A percentile compares a stretch with the other conserved stretches of the same genome.
phyloP scores from a whole-genome alignment of 2,888 invertebrate genomes.

The Pseudolycoriella hygida region DNA sequence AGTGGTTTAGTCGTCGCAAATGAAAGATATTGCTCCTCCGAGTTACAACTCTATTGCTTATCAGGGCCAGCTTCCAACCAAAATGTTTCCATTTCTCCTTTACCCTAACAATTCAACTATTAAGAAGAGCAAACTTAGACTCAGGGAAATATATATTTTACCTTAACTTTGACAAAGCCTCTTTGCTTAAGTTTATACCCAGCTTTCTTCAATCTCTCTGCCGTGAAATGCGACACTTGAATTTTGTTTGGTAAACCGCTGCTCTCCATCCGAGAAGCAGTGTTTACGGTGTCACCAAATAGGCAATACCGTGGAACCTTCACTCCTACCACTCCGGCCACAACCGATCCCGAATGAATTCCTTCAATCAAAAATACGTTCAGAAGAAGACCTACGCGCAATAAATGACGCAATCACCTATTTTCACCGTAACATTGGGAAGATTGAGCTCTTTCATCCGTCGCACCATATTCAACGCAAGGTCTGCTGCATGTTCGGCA shows the following conservation, averaged over 20 bases:
- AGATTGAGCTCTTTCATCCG: conserved; percentile 47
- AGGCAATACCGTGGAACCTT: conserved; percentile 76
- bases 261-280: conserved; percentile 77
- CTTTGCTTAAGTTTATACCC: conserved; percentile 50
- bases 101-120: no score
- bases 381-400: neutral
- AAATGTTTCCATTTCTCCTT: conserved; percentile 75
- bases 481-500: conserved; percentile 58
- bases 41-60: no score
- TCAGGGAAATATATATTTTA: no score
- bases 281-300: conserved; percentile 83
- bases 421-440: conserved; percentile 43
- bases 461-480: conserved; percentile 55
- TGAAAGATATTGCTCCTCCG: no score
- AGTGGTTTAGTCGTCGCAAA: no score
- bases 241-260: conserved; percentile 46
- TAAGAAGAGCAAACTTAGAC: no score
- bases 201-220: conserved; percentile 42
- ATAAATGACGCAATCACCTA: conserved; percentile 34
- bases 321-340: conserved; percentile 72
- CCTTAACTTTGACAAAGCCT: conserved; percentile 65
- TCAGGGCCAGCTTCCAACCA: conserved; percentile 47
- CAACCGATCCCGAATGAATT: conserved; percentile 74
- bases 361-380: conserved; percentile 26
- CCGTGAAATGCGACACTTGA: conserved; percentile 58